Conservation (phyloP, 1,140 invertebrate genomes). For the Drosophila grimshawi region DNA sequence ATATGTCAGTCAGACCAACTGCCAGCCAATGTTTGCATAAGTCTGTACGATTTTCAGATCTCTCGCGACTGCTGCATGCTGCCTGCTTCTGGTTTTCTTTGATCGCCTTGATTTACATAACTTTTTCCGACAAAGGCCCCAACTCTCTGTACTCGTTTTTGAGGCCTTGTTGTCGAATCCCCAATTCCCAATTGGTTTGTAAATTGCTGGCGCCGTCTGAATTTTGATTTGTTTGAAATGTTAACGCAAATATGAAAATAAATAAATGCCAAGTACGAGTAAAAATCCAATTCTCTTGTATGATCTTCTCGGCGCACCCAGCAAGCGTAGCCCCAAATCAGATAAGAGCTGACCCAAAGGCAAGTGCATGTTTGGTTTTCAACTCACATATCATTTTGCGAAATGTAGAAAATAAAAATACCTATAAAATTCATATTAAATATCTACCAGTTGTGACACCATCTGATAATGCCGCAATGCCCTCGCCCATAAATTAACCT, state of each 20-base stretch:
- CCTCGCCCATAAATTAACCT: slow-evolving; percentile 49
- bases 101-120: slow-evolving; percentile 74
- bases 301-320: slow-evolving; percentile 33
- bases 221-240: slow-evolving; percentile 71
- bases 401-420: slow-evolving; percentile 2
- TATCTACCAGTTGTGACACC: slow-evolving; percentile 64
- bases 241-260: slow-evolving; percentile 71
- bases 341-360: slow-evolving; percentile 23
- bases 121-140: slow-evolving; percentile 68
- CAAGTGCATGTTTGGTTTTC: slow-evolving; percentile 20
- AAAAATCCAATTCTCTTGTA: slow-evolving; percentile 12
- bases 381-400: slow-evolving; percentile 30
- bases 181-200: slow-evolving; percentile 44
- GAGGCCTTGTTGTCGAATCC: slow-evolving; percentile 8
- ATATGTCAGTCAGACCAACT: slow-evolving; percentile 64
- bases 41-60: slow-evolving; percentile 35
- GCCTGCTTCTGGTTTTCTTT: slow-evolving; percentile 38
- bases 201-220: slow-evolving; percentile 73
- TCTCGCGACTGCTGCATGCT: slow-evolving; percentile 11
- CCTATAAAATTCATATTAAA: slow-evolving; percentile 65
- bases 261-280: slow-evolving; percentile 49
- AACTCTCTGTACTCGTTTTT: slow-evolving; percentile 12
- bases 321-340: slow-evolving; percentile 1
- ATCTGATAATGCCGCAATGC: slow-evolving; percentile 64
- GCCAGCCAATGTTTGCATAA: slow-evolving; percentile 69